Evolutionary conservation across 2,888 invertebrate genomes (phyloP).

Genomic region (Asteroscopus sphinx): DNA sequence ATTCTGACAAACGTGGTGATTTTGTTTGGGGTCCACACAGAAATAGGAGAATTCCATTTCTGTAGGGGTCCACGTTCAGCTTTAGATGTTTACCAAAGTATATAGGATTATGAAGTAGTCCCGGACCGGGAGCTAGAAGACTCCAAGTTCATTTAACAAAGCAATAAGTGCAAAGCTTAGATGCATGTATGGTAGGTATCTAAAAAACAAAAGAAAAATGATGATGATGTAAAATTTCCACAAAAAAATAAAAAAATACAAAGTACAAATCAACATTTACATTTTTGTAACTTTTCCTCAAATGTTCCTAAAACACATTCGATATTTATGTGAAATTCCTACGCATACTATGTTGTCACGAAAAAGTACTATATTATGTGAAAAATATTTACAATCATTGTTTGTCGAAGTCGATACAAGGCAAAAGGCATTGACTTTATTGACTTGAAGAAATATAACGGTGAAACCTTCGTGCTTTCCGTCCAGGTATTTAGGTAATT

Average conservation of each 20-base stretch:
- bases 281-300: slow-evolving; percentile 36
- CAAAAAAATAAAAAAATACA: slow-evolving; percentile 24
- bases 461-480: slow-evolving; percentile 41
- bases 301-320: slow-evolving; percentile 7
- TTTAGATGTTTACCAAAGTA: too few species aligned
- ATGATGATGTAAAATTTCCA: background rate
- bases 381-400: slow-evolving; percentile 36
- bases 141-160: too few species aligned
- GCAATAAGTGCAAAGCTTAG: too few species aligned
- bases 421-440: slow-evolving; percentile 51
- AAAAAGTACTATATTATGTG: background rate
- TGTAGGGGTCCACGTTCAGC: too few species aligned
- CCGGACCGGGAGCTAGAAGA: too few species aligned
- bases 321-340: slow-evolving; percentile 38
- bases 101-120: too few species aligned
- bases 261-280: background rate
- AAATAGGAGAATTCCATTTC: too few species aligned
- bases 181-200: too few species aligned
- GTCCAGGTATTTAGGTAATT: slow-evolving; percentile 12
- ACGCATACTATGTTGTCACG: background rate
- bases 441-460: slow-evolving; percentile 42
- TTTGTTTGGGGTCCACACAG: too few species aligned
- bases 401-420: slow-evolving; percentile 18
- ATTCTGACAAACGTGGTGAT: too few species aligned
- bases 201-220: too few species aligned